Conservation (phyloP, 2,888 invertebrate species). For the Monochamus alternatus region DNA sequence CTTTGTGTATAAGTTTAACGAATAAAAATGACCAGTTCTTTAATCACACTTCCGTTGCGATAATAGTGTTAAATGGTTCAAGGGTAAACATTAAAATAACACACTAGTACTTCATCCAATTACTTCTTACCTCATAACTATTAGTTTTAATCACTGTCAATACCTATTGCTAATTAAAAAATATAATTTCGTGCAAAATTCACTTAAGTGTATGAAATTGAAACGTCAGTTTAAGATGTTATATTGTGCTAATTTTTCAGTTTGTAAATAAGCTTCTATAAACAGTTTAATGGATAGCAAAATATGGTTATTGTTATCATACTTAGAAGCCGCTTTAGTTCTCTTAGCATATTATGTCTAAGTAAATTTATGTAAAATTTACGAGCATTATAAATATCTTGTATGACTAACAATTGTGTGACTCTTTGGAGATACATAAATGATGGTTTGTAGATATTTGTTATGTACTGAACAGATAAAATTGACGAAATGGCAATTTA, state of each 20-base stretch:
- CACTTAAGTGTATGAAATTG: neutral
- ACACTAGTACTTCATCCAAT: neutral
- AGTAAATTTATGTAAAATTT: neutral
- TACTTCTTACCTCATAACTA: constrained; percentile 30
- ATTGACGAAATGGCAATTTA: too few relatives aligned
- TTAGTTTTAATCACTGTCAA: constrained; percentile 11
- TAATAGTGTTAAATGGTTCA: constrained; percentile 38
- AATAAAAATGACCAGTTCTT: constrained; percentile 3
- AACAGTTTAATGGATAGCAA: constrained; percentile 3
- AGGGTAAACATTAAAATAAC: constrained; percentile 33
- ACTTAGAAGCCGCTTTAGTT: neutral
- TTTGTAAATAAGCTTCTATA: neutral
- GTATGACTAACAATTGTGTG: neutral
- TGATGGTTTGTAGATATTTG: too few relatives aligned
- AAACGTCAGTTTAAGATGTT: neutral
- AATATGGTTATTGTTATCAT: neutral
- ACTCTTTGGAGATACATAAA: too few relatives aligned
- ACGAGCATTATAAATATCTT: neutral
- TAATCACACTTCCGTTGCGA: constrained; percentile 33
- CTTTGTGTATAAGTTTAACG: neutral
- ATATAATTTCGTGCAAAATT: neutral
- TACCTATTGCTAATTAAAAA: constrained; percentile 16
- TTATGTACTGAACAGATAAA: too few relatives aligned
- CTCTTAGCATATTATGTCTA: neutral
- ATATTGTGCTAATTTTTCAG: neutral